Conservation (phyloP, 2,797 vertebrate genomes). For the Poecile montanus region DNA sequence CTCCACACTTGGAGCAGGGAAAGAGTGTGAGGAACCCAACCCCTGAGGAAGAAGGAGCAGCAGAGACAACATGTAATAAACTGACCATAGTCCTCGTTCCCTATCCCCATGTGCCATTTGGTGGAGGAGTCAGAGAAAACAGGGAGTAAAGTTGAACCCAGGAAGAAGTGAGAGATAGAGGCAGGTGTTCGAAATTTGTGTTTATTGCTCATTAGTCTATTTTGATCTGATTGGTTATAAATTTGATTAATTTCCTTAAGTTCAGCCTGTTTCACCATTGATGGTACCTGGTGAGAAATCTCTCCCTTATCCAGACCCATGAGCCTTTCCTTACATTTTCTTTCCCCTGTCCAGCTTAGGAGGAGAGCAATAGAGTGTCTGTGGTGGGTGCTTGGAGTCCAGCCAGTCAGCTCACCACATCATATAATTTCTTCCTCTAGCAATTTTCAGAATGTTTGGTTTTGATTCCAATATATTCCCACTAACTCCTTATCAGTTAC, state of each 20-base stretch:
- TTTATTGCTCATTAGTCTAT: background rate
- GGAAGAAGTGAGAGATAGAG: background rate
- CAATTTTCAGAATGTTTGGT: background rate
- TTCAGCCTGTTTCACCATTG: background rate
- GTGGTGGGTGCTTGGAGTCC: background rate
- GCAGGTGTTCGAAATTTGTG: background rate
- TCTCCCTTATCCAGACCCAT: background rate
- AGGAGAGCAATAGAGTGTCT: rapidly evolving
- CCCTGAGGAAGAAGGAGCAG: background rate
- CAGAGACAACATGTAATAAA: background rate
- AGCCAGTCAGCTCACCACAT: background rate
- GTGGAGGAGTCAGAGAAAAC: background rate
- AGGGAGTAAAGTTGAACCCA: background rate
- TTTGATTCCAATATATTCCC: background rate
- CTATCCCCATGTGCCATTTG: rapidly evolving
- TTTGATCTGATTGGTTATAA: background rate
- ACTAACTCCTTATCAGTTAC: conserved; percentile 5
- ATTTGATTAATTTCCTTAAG: background rate
- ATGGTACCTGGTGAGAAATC: background rate
- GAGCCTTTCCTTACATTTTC: background rate
- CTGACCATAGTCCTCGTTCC: background rate
- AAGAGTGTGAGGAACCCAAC: background rate
- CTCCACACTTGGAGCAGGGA: background rate
- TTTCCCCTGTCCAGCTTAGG: background rate
- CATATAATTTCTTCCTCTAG: background rate